Conservation (phyloP, 2,888 invertebrate genomes). For the Minunthozetes semirufus region DNA sequence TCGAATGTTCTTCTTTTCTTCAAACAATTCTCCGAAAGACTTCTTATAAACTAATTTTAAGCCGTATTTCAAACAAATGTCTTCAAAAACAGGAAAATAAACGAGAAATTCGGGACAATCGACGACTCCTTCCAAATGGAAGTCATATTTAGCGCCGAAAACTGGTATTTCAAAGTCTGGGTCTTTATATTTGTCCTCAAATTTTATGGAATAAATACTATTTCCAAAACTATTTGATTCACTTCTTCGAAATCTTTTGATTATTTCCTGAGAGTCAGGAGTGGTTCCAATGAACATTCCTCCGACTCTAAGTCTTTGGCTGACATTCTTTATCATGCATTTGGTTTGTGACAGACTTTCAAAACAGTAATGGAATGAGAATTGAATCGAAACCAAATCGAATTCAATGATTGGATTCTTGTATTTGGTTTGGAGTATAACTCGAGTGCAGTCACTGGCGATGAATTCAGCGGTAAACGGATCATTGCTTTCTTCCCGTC, state of each 20-base stretch:
- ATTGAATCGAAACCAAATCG: constrained; percentile 92
- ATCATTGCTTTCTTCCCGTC: background rate
- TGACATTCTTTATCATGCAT: constrained; percentile 83
- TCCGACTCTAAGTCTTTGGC: constrained; percentile 77
- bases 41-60: constrained; percentile 51
- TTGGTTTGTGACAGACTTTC: constrained; percentile 80
- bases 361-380: constrained; percentile 95
- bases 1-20: constrained; percentile 52
- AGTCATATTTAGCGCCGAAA: constrained; percentile 93
- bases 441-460: constrained; percentile 80
- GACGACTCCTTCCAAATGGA: constrained; percentile 89
- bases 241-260: constrained; percentile 49
- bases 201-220: constrained; percentile 52
- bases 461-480: constrained; percentile 79
- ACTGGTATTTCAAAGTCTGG: constrained; percentile 56
- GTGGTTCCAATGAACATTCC: constrained; percentile 96
- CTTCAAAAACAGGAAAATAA: constrained; percentile 73
- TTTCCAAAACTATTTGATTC: constrained; percentile 49
- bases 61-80: constrained; percentile 54
- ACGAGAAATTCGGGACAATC: constrained; percentile 98
- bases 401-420: constrained; percentile 68
- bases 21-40: constrained; percentile 70
- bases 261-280: constrained; percentile 85
- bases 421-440: constrained; percentile 55
- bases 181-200: constrained; percentile 44